Conservation (phyloP, 1,140 invertebrate genomes). For the Ephestia elutella region DNA sequence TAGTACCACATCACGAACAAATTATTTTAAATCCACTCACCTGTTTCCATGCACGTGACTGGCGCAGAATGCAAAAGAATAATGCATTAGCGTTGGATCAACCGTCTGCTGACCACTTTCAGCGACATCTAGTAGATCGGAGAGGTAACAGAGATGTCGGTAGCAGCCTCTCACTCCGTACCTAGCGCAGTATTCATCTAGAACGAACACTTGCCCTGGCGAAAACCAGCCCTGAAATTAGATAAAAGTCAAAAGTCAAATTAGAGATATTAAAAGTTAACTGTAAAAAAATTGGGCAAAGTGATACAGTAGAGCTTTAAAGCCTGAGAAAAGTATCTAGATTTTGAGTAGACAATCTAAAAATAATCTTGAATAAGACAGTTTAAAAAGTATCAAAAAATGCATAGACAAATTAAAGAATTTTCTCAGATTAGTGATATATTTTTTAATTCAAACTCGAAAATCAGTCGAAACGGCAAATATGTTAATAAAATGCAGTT, state of each 20-base stretch:
- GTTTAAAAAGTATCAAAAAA: too few relatives aligned
- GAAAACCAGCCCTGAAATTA: conserved; percentile 97
- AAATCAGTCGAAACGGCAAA: too few relatives aligned
- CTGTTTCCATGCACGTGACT: conserved; percentile 98
- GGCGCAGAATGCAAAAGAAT: conserved; percentile 98
- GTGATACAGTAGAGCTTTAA: too few relatives aligned
- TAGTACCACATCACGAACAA: neutral
- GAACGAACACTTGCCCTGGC: conserved; percentile 97
- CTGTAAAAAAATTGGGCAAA: neutral
- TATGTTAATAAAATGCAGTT: too few relatives aligned
- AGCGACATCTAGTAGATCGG: conserved; percentile 94
- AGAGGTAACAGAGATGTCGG: conserved; percentile 96
- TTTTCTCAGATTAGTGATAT: too few relatives aligned
- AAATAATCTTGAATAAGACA: too few relatives aligned
- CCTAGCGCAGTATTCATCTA: conserved; percentile 98
- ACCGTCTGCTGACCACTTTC: conserved; percentile 94
- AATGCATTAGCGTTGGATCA: conserved; percentile 98
- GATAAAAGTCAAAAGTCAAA: too few relatives aligned
- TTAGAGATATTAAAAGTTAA: neutral
- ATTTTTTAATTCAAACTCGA: too few relatives aligned
- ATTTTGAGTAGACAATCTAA: too few relatives aligned
- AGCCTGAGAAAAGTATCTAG: too few relatives aligned
- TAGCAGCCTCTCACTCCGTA: conserved; percentile 98
- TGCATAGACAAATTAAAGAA: too few relatives aligned
- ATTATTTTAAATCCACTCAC: conserved; percentile 64